These are phyloP conservation scores for Sympetrum striolatum DNA, from an alignment of 2,888 invertebrate species.

Conservation along the genomic window DNA sequence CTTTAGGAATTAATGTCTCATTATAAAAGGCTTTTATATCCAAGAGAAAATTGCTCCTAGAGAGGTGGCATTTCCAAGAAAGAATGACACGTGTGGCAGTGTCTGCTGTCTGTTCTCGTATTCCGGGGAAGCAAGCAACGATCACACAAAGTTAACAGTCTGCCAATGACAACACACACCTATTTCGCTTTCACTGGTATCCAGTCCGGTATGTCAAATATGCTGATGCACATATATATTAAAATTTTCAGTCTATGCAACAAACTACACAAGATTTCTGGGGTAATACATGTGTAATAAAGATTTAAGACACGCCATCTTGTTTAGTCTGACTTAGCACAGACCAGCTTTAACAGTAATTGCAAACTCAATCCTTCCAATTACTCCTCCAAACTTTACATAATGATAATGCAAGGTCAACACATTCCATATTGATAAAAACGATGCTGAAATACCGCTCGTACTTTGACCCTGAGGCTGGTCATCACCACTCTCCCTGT, in stretches of 20 bases:
- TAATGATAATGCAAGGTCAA: slow-evolving; percentile 41
- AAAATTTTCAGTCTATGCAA: background rate
- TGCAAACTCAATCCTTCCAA: slow-evolving; percentile 35
- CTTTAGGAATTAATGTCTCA: background rate
- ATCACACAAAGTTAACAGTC: slow-evolving; percentile 32
- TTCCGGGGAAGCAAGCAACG: slow-evolving; percentile 36
- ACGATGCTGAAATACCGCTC: slow-evolving; percentile 49
- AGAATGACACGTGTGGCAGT: slow-evolving; percentile 44
- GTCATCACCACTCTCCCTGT: slow-evolving; percentile 58
- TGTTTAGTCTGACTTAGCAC: slow-evolving; percentile 49
- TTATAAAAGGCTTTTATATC: background rate
- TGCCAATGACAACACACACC: slow-evolving; percentile 38
- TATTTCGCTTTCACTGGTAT: slow-evolving; percentile 1
- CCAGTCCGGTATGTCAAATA: slow-evolving; percentile 36
- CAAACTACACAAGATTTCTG: slow-evolving; percentile 26
- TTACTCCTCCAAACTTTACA: slow-evolving; percentile 18
- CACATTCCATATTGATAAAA: slow-evolving; percentile 38
- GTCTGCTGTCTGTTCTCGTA: slow-evolving; percentile 43
- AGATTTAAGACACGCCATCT: slow-evolving; percentile 49
- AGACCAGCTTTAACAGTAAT: slow-evolving; percentile 44
- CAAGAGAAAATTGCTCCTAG: background rate
- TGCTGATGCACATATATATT: slow-evolving; percentile 25
- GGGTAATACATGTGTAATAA: slow-evolving; percentile 44
- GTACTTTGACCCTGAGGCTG: slow-evolving; percentile 57
- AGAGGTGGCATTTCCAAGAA: background rate